Conservation (phyloP, 1,140 invertebrate species). For the Drosophila equinoxialis region DNA sequence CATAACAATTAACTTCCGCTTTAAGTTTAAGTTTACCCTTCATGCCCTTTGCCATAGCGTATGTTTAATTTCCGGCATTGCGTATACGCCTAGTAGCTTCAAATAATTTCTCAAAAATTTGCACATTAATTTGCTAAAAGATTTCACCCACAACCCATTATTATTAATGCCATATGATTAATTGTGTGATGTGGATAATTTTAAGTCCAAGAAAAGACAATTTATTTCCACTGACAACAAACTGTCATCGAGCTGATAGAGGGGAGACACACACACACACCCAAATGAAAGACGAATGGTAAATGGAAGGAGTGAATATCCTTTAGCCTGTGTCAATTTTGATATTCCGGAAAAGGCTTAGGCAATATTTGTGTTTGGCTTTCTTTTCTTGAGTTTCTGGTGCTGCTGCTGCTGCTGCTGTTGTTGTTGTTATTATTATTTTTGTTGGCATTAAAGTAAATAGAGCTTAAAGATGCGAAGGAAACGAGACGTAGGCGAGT, state of each 20-base stretch:
- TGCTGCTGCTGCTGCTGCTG: neutral
- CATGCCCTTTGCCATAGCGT: conserved; percentile 55
- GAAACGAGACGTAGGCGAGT: neutral
- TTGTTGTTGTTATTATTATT: neutral
- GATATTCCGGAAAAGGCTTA: conserved; percentile 43
- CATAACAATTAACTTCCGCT: conserved; percentile 71
- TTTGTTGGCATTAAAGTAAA: conserved; percentile 39
- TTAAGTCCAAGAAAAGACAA: conserved; percentile 36
- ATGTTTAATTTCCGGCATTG: conserved; percentile 78
- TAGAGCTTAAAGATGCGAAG: conserved; percentile 38
- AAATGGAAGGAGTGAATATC: conserved; percentile 1
- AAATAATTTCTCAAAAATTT: conserved; percentile 44
- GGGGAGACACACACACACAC: conserved; percentile 5
- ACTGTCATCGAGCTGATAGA: conserved; percentile 68
- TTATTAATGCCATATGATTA: conserved; percentile 58
- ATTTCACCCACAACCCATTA: conserved; percentile 6
- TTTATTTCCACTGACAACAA: conserved; percentile 64
- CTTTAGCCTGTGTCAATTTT: conserved; percentile 47
- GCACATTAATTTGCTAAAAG: conserved; percentile 25
- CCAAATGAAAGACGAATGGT: neutral
- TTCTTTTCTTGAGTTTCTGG: neutral
- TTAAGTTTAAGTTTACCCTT: conserved; percentile 35
- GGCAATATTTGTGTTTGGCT: conserved; percentile 45
- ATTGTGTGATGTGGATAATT: conserved; percentile 58
- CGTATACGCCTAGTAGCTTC: conserved; percentile 59